Percentiles rank a stretch among this genome's conserved stretches.
phyloP scores from a whole-genome alignment of 2,113 vertebrate genomes.

The Toxostoma redivivum region DNA sequence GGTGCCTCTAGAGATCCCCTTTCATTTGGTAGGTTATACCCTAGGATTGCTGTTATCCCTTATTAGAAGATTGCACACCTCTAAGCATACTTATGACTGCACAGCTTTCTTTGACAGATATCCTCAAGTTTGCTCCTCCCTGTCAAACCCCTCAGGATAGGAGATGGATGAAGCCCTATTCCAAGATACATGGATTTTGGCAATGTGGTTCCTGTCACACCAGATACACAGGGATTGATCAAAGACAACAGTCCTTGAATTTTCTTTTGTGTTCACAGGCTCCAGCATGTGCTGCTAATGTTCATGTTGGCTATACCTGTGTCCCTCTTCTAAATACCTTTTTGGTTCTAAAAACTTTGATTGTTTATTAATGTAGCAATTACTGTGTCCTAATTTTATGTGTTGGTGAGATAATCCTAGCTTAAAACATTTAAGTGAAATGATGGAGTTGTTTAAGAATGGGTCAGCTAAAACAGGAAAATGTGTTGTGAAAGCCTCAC shows the following conservation, averaged over 20 bases:
- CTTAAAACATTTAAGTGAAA: background rate
- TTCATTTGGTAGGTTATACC: background rate
- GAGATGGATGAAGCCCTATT: background rate
- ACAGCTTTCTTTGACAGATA: background rate
- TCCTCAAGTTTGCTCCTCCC: background rate
- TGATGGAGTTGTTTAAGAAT: background rate
- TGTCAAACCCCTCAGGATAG: background rate
- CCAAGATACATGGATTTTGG: background rate
- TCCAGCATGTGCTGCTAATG: background rate
- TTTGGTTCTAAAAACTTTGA: background rate
- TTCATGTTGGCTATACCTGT: background rate
- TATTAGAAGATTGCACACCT: background rate
- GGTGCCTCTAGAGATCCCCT: background rate
- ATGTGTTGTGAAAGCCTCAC: background rate
- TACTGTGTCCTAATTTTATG: background rate
- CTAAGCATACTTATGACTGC: background rate
- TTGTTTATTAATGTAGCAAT: background rate
- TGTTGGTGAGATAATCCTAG: background rate
- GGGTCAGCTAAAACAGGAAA: background rate
- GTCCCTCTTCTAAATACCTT: background rate
- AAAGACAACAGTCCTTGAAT: background rate
- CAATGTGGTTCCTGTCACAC: background rate
- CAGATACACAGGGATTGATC: background rate
- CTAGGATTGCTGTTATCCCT: background rate
- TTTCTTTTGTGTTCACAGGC: background rate